A percentile compares a stretch with the other conserved stretches of the same genome.
These are phyloP conservation scores for Threskiornis aethiopicus DNA, from an alignment of 2,797 vertebrate species.

Conservation along the genomic window DNA sequence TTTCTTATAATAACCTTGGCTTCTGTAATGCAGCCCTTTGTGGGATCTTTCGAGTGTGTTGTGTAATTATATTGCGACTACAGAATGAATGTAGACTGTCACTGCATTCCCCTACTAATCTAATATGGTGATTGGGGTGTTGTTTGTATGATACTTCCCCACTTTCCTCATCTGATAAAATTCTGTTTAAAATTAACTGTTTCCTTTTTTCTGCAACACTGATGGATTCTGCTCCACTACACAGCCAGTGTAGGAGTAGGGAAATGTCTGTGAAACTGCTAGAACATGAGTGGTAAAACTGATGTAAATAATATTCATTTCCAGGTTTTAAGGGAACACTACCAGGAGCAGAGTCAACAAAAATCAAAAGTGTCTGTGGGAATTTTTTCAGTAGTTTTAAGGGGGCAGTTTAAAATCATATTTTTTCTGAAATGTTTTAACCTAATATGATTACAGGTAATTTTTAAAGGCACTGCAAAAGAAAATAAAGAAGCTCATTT, in stretches of 20 bases:
- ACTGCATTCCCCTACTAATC: neutral
- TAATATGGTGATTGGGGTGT: neutral
- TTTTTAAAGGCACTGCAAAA: neutral
- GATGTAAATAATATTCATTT: neutral
- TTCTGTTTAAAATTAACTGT: neutral
- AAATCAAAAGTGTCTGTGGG: neutral
- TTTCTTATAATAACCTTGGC: slow-evolving; percentile 51
- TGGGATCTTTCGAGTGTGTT: neutral
- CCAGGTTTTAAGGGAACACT: neutral
- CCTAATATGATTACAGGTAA: neutral
- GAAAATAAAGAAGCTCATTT: neutral
- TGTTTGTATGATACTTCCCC: neutral
- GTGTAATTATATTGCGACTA: neutral
- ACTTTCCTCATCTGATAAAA: neutral
- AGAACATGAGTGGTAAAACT: neutral
- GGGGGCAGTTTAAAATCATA: neutral
- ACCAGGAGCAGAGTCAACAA: neutral
- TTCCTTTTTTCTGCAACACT: neutral
- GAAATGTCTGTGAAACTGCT: neutral
- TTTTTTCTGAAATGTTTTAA: neutral
- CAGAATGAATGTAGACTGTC: neutral
- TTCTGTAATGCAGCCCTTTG: neutral
- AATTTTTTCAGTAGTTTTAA: neutral
- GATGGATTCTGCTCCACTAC: neutral
- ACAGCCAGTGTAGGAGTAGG: neutral